These are phyloP conservation scores for Turnix velox DNA, from an alignment of 2,113 vertebrate species.

Conservation along the genomic window DNA sequence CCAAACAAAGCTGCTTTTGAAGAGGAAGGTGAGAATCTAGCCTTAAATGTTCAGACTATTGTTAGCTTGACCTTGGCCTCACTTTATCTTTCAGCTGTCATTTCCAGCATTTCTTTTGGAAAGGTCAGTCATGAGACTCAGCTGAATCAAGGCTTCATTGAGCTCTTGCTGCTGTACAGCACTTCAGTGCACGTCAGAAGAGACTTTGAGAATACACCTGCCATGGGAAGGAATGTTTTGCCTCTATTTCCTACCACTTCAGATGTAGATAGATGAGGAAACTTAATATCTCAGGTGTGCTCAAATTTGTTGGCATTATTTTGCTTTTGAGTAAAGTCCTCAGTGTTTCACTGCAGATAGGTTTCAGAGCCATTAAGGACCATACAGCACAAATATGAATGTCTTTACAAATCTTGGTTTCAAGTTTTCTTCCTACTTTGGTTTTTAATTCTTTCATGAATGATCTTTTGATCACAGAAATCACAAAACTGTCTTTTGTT, in stretches of 20 bases:
- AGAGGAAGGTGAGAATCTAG: neutral
- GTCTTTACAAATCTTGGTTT: neutral
- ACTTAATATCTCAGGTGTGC: neutral
- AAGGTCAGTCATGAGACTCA: neutral
- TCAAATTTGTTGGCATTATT: accelerated
- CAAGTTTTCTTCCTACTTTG: neutral
- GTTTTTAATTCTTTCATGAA: neutral
- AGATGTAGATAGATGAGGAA: neutral
- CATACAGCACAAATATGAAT: no score
- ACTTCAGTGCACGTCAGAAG: neutral
- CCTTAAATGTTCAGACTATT: neutral
- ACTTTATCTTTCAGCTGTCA: neutral
- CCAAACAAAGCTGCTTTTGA: neutral
- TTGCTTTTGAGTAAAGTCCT: no score
- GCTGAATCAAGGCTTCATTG: neutral
- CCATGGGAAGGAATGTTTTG: neutral
- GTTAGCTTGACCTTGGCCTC: neutral
- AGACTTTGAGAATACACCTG: neutral
- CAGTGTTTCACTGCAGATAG: neutral
- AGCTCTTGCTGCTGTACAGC: neutral
- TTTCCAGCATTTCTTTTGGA: neutral
- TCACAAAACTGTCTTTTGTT: neutral
- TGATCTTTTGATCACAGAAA: neutral
- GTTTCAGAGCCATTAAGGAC: neutral
- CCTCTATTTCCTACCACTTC: accelerated